A percentile compares a stretch with the other conserved stretches of the same genome.
These are phyloP conservation scores for Amphipoea oculea DNA, from an alignment of 2,888 invertebrate genomes.

Conservation along the genomic window DNA sequence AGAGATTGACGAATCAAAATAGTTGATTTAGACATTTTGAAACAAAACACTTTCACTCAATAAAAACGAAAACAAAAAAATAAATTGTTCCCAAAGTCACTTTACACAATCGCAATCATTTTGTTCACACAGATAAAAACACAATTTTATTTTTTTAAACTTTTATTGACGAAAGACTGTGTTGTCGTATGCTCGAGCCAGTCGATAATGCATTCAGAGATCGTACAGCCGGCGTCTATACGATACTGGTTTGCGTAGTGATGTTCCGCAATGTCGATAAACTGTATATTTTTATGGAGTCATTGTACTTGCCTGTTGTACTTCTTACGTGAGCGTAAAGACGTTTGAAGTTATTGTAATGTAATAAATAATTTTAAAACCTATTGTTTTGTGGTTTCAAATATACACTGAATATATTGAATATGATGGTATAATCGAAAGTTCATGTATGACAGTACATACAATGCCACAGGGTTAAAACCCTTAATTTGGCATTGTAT, in stretches of 20 bases:
- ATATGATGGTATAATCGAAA: too few species aligned
- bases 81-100: slow-evolving; percentile 53
- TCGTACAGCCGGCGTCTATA: slow-evolving; percentile 71
- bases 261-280: slow-evolving; percentile 69
- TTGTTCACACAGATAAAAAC: slow-evolving; percentile 53
- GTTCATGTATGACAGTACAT: too few species aligned
- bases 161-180: slow-evolving; percentile 63
- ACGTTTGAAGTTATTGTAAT: neutral
- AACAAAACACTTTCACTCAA: slow-evolving; percentile 58
- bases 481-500: too few species aligned
- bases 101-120: slow-evolving; percentile 62
- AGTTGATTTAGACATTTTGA: slow-evolving; percentile 75
- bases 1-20: slow-evolving; percentile 75
- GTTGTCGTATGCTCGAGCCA: slow-evolving; percentile 68
- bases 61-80: slow-evolving; percentile 46
- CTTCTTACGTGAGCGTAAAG: neutral
- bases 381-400: slow-evolving; percentile 29
- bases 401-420: too few species aligned
- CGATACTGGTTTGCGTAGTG: slow-evolving; percentile 73
- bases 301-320: slow-evolving; percentile 17
- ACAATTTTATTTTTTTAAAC: slow-evolving; percentile 17
- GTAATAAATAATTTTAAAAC: neutral
- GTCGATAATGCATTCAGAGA: slow-evolving; percentile 77
- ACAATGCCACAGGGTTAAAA: too few species aligned
- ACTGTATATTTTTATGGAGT: slow-evolving; percentile 35